Evolutionary conservation across 2,113 vertebrate species (phyloP).

Genomic region (western clawed frog (Xenopus tropicalis)): DNA sequence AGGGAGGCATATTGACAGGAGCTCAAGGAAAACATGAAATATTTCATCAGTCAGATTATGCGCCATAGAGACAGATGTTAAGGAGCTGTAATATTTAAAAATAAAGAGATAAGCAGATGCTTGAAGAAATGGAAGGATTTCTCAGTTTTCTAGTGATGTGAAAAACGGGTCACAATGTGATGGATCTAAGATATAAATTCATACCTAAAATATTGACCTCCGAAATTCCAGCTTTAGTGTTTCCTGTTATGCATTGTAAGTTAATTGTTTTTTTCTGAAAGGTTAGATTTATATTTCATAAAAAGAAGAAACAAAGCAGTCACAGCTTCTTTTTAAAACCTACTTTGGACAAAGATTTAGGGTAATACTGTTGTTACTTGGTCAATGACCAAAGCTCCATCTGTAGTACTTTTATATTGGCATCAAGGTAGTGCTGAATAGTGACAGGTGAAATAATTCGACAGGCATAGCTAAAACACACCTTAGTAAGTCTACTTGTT

Average conservation of each 20-base stretch:
- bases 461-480: too few species aligned
- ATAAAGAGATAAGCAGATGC: slow-evolving; percentile 77
- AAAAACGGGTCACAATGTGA: slow-evolving; percentile 22
- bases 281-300: too few species aligned
- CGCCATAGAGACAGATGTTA: slow-evolving; percentile 78
- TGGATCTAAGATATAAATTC: slow-evolving; percentile 31
- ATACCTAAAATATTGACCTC: slow-evolving; percentile 28
- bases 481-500: too few species aligned
- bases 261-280: too few species aligned
- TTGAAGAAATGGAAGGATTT: slow-evolving; percentile 58
- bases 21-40: slow-evolving; percentile 77
- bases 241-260: neutral
- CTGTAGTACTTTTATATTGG: too few species aligned
- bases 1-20: slow-evolving; percentile 75
- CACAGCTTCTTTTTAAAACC: too few species aligned
- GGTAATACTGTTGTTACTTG: too few species aligned
- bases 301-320: too few species aligned
- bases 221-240: slow-evolving; percentile 10
- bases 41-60: slow-evolving; percentile 83
- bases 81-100: slow-evolving; percentile 74
- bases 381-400: too few species aligned
- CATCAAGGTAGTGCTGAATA: too few species aligned
- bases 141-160: slow-evolving; percentile 30
- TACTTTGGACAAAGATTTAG: too few species aligned
- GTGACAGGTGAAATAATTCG: too few species aligned